Percentiles rank a stretch among this genome's conserved stretches.
Conservation (phyloP, 2,113 vertebrate genomes). For the Labeo rohita region DNA sequence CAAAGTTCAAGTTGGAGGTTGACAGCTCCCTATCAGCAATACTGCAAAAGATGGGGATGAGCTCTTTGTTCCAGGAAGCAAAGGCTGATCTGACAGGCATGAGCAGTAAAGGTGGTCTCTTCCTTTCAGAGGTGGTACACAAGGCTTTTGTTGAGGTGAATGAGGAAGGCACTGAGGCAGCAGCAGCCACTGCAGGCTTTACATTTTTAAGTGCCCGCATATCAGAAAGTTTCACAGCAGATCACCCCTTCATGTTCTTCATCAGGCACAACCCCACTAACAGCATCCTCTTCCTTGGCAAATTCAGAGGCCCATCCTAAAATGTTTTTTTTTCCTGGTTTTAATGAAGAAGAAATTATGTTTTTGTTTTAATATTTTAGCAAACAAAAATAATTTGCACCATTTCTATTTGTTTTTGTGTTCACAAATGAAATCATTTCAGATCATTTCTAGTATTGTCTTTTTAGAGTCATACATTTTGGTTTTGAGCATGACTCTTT, state of each 20-base stretch:
- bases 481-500: no score
- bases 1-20: conserved; percentile 67
- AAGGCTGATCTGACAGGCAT: not conserved
- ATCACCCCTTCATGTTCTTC: conserved; percentile 93
- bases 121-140: not conserved
- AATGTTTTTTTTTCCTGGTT: not conserved
- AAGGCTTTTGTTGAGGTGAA: conserved; percentile 77
- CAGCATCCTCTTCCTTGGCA: conserved; percentile 85
- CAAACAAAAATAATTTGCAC: not conserved
- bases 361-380: not conserved
- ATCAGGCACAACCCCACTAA: conserved; percentile 83
- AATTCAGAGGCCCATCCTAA: conserved; percentile 70
- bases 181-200: conserved; percentile 76
- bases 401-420: not conserved
- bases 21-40: conserved; percentile 53
- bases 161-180: conserved; percentile 92
- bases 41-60: not conserved
- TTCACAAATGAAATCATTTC: not conserved
- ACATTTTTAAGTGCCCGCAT: not conserved
- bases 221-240: conserved; percentile 72
- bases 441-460: not conserved
- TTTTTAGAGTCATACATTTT: no score
- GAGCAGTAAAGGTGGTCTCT: not conserved
- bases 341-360: not conserved
- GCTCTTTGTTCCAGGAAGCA: not conserved